Conservation (phyloP, 2,113 vertebrate genomes). For the Balaenoptera acutorostrata region DNA sequence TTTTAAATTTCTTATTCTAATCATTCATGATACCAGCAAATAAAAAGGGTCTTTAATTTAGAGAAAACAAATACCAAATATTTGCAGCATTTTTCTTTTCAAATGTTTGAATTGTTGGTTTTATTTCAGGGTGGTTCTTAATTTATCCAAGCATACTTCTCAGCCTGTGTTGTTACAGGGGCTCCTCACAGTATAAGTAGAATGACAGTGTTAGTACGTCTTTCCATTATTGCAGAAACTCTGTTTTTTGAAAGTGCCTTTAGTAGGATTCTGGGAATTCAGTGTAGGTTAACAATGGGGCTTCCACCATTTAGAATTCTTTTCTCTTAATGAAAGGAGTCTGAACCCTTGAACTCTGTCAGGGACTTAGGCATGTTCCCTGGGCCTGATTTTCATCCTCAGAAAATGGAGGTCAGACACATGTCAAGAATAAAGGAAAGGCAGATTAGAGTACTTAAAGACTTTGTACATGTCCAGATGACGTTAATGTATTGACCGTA, state of each 20-base stretch:
- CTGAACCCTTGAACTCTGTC: conserved; percentile 71
- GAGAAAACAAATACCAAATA: conserved; percentile 16
- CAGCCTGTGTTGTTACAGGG: neutral
- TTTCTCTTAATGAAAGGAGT: conserved; percentile 68
- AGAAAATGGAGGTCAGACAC: conserved; percentile 70
- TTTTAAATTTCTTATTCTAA: conserved; percentile 1
- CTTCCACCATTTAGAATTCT: conserved; percentile 55
- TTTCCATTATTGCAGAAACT: conserved; percentile 45
- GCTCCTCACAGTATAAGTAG: neutral
- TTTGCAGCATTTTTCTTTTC: conserved; percentile 24
- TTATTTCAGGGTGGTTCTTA: conserved; percentile 33
- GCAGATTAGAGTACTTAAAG: conserved; percentile 54
- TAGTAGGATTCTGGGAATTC: conserved; percentile 58
- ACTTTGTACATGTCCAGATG: conserved; percentile 28
- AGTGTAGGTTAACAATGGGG: conserved; percentile 53
- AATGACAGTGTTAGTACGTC: conserved; percentile 7
- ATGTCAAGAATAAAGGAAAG: conserved; percentile 65
- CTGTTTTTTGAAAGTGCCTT: conserved; percentile 15
- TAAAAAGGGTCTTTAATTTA: neutral
- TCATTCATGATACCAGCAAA: neutral
- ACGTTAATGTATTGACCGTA: conserved; percentile 40
- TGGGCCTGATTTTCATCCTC: conserved; percentile 58
- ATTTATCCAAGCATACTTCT: neutral
- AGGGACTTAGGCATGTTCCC: conserved; percentile 54
- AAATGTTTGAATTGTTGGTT: conserved; percentile 1